A percentile compares a stretch with the other conserved stretches of the same genome.
phyloP scores from a whole-genome alignment of 2,113 vertebrate species.

The Hippolais icterina region DNA sequence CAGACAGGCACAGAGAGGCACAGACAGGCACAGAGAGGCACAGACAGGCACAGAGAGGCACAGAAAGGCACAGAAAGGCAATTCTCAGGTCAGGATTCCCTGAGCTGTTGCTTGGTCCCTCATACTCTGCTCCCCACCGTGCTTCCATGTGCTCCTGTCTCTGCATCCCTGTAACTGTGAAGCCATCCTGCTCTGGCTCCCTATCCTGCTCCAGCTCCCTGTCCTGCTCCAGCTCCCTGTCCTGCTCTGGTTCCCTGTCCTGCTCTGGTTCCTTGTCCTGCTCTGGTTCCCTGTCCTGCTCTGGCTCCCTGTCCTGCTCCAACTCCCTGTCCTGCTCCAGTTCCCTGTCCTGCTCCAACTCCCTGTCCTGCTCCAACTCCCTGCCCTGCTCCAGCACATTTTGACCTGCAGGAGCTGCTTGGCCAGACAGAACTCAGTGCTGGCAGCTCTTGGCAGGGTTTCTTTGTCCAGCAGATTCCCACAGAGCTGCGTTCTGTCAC shows the following conservation, averaged over 20 bases:
- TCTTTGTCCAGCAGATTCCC: not conserved
- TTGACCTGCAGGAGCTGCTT: not conserved
- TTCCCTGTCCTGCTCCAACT: not conserved
- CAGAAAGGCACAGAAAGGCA: not conserved
- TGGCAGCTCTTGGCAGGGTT: not conserved
- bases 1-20: not conserved
- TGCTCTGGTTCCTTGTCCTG: not conserved
- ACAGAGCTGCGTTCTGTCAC: not conserved
- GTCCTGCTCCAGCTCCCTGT: not conserved
- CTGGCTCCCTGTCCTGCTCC: not conserved
- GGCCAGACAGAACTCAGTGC: not conserved
- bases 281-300: not conserved
- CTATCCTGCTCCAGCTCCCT: not conserved
- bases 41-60: not conserved
- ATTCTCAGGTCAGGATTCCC: not conserved
- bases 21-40: not conserved
- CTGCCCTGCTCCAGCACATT: not conserved
- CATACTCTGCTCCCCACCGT: too few relatives aligned
- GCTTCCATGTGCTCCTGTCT: not conserved
- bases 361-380: not conserved
- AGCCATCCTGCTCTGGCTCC: not conserved
- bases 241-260: not conserved
- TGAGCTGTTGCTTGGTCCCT: not conserved
- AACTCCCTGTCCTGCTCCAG: rapidly evolving
- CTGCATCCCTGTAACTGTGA: not conserved